Base-by-base conservation (phyloP, 2,888 invertebrate species). In the Rhingia rostrata region DNA sequence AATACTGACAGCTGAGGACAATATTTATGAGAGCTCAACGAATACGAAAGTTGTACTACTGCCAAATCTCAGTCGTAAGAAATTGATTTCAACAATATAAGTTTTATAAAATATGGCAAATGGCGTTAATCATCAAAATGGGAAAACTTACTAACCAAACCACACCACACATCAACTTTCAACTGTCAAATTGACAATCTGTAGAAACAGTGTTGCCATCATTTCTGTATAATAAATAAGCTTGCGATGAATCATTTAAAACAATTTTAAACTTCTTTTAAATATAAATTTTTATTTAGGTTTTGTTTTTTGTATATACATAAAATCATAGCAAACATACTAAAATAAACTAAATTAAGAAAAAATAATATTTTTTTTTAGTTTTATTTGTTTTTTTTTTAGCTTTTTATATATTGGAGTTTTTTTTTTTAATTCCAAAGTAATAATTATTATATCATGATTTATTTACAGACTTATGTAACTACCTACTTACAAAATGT, bases 401-500 rank as follows among this genome's bases (percentile, higher is more conserved):
- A 39, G 37, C 6, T 49, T 37, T 66, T 67, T 53, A 30, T 30
- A 49, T 43, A 54, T 63, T 39, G 63, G 63, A 47, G 6, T 56
- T 56, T 10, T 67, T 53, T 60, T 6, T 22, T 47, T 12, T 39
- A 45, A 53, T 64, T 69, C 54, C 67, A 73, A 56, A 30, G 39
- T 64, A 51, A 33, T 79, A 56, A 32, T 58, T 41, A n/a, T 41
- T 30, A 53, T 67, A 32, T 63, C 56, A 6, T 66, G 45, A 77
- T 61, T 51, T 83, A 83, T 83, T 83, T 83, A 83, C 83, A 83
- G 51, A 58, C 83, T 83, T 83, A 79, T 35, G 66, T 66, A 41
- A 45, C 70, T 64, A 73, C 73, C 79, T 83, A 83, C 73, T 83
- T 83, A 78, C 14, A 83, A 77, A 61, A 69, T 79, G 73, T 69